Conservation (phyloP, 2,888 invertebrate genomes). For the Ophraella communa region DNA sequence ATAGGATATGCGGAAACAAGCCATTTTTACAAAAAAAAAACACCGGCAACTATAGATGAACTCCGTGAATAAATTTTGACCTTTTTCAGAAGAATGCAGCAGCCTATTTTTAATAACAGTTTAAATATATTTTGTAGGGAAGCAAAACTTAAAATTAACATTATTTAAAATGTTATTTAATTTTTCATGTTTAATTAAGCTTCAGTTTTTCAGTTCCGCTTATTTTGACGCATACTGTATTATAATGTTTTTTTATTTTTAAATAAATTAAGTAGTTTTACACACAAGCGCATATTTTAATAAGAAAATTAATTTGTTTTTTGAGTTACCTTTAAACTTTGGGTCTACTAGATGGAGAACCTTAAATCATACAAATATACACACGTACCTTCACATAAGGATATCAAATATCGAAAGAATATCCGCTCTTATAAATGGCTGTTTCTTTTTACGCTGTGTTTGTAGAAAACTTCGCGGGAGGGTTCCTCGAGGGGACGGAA, state of each 20-base stretch:
- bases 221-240: too few species aligned
- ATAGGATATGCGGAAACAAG: too few species aligned
- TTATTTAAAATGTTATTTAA: too few species aligned
- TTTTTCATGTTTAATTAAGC: background rate
- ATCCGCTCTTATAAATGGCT: slow-evolving; percentile 40
- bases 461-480: slow-evolving; percentile 18
- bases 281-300: background rate
- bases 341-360: background rate
- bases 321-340: background rate
- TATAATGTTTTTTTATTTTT: background rate
- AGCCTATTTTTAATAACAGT: too few species aligned
- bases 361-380: background rate
- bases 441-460: slow-evolving; percentile 24
- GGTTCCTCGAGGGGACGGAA: background rate
- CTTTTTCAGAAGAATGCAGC: too few species aligned
- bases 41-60: too few species aligned
- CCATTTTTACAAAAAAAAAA: too few species aligned
- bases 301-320: background rate
- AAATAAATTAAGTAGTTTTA: background rate
- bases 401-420: slow-evolving; percentile 59
- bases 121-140: too few species aligned
- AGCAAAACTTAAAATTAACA: too few species aligned
- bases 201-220: too few species aligned
- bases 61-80: too few species aligned
- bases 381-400: slow-evolving; percentile 30